These are phyloP conservation scores for Fopius arisanus DNA, from an alignment of 1,140 invertebrate species.

Conservation along the genomic window DNA sequence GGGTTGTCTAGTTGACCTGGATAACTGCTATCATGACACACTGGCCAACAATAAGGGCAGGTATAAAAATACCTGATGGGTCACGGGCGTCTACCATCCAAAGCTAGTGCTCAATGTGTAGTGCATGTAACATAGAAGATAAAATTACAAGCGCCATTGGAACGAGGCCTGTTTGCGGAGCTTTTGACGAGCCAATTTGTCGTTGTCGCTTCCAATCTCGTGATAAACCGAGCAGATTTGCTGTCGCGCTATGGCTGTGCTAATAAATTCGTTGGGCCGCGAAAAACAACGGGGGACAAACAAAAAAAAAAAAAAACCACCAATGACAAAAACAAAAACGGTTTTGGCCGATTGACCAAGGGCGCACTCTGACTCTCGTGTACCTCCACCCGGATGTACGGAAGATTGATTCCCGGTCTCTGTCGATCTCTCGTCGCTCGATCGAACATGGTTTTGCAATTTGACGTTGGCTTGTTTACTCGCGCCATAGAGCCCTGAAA, in stretches of 20 bases:
- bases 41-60: neutral
- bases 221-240: conserved; percentile 38
- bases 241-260: neutral
- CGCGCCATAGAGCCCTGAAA: neutral
- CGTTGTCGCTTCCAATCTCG: conserved; percentile 46
- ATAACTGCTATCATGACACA: neutral
- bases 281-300: neutral
- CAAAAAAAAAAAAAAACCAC: conserved; percentile 1
- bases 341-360: conserved; percentile 34
- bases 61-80: conserved; percentile 14
- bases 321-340: conserved; percentile 20
- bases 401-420: conserved; percentile 36
- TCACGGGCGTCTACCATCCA: neutral
- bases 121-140: neutral
- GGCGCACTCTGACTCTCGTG: neutral
- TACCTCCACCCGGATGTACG: conserved; percentile 30
- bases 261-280: conserved; percentile 23
- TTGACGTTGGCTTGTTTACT: conserved; percentile 26
- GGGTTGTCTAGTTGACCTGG: neutral
- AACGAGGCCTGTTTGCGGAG: conserved; percentile 27
- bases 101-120: neutral
- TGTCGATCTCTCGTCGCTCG: conserved; percentile 36
- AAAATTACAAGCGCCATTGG: conserved; percentile 23
- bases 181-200: conserved; percentile 51
- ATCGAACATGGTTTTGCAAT: conserved; percentile 38